Evolutionary conservation across 2,113 vertebrate genomes (phyloP), one percentile per base, ranked within the genome.

Genomic region (Vimba vimba): DNA sequence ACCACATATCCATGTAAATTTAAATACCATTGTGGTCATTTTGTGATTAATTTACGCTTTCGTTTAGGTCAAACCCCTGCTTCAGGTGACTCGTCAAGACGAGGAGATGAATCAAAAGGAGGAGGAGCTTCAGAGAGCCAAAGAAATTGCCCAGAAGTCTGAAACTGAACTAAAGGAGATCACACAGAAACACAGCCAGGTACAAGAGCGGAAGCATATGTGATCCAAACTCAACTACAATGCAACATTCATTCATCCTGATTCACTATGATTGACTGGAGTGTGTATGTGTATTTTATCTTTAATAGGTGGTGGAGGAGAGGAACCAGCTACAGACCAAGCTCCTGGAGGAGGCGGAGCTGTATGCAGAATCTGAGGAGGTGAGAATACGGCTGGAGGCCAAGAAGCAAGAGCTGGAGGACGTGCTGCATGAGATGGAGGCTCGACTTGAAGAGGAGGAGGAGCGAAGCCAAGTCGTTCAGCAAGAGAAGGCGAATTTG

Each of bases 41-140:
- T 45, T 64, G 71, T 77, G 43, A 10, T 57, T 3, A 45, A 6
- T 43, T 68, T 64, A 23, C n/a, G 1, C 86, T 6, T 71, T 68
- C n/a, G 13, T 80, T 6, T 88, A 99, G 98, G 98, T 99, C 89
- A 99, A 99, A 94, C 98, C 98, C 0, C 92, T 99, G 92, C 96
- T 99, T 60, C 98, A 99, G 91, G 97, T 99, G 86, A 98, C 98
- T 4, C 94, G 97, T 59, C 98, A 99, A 89, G 98, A 99, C 82
- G 98, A 99, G 89, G 97, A 99, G 89, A 98, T 99, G 97, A 96
- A 96, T 84, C 96, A 97, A 84, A 98, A 98, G 88, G 97, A 99
- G 0, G 97, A 98, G 5, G 98, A 99, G 86, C 94, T 99, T 15
- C 95, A 96, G 82, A 92, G 89, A 55, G 96, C 93, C 2, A 96